phyloP scores from a whole-genome alignment of 2,888 invertebrate genomes.

The Fragum whitleyi region DNA sequence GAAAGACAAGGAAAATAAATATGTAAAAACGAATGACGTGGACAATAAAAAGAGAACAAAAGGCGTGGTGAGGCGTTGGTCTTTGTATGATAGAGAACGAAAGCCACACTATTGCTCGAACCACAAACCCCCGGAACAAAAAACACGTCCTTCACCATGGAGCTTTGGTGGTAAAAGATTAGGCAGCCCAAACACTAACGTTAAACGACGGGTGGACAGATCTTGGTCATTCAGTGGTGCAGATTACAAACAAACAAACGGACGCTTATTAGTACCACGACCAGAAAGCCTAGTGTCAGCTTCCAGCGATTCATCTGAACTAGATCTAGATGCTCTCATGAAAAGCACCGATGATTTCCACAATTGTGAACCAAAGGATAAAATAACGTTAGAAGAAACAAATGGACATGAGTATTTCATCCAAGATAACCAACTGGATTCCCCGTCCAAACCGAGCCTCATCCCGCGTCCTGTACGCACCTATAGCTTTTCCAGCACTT shows the following conservation, averaged over 20 bases:
- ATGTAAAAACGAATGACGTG: neutral
- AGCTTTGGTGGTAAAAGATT: slow-evolving; percentile 7
- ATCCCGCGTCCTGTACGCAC: slow-evolving; percentile 11
- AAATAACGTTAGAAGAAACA: neutral
- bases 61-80: slow-evolving; percentile 27
- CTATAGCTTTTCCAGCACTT: neutral
- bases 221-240: neutral
- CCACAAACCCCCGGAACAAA: neutral
- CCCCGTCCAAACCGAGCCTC: neutral
- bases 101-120: slow-evolving; percentile 48
- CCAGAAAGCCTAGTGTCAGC: neutral
- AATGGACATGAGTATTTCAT: neutral
- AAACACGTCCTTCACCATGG: slow-evolving; percentile 29
- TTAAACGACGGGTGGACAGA: neutral
- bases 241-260: neutral
- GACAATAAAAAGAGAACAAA: neutral
- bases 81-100: slow-evolving; percentile 47
- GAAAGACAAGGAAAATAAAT: too few species aligned
- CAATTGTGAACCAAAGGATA: neutral
- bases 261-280: neutral
- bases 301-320: slow-evolving; percentile 31
- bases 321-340: slow-evolving; percentile 25
- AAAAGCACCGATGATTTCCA: neutral
- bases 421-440: neutral
- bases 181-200: neutral